phyloP scores from a whole-genome alignment of 2,888 invertebrate species.

The Drosophila nr. perissopoda region DNA sequence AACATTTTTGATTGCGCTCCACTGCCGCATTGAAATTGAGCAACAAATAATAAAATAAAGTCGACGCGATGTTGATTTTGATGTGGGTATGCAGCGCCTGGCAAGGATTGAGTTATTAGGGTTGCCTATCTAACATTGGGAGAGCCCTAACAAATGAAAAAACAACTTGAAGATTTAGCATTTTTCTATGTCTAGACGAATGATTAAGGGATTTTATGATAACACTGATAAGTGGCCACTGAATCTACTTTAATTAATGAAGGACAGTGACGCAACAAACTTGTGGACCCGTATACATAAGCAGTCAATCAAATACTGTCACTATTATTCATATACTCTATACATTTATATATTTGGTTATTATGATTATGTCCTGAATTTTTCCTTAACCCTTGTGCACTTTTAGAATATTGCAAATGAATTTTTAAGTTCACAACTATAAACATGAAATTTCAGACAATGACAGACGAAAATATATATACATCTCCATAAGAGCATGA shows the following conservation, averaged over 20 bases:
- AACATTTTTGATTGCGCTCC: conserved; percentile 58
- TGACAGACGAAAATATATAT: not conserved
- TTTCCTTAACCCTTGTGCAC: not conserved
- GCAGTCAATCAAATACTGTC: not conserved
- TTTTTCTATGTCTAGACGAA: conserved; percentile 25
- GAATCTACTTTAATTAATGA: not conserved
- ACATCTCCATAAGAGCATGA: not conserved
- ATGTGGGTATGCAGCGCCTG: conserved; percentile 36
- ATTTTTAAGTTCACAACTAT: not conserved
- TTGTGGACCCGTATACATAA: not conserved
- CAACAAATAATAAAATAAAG: conserved; percentile 28
- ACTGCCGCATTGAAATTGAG: conserved; percentile 35
- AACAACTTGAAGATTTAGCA: not conserved
- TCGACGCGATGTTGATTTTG: conserved; percentile 29
- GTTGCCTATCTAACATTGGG: conserved; percentile 15
- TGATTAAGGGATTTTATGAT: not conserved
- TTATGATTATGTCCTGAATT: not conserved
- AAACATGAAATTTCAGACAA: not conserved
- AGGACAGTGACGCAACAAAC: not conserved
- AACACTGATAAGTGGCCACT: not conserved
- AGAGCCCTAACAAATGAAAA: not conserved
- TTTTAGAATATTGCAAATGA: not conserved
- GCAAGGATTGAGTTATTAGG: conserved; percentile 46
- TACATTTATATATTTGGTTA: not conserved
- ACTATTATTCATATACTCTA: not conserved